Evolutionary conservation across 2,888 invertebrate genomes (phyloP), one percentile per base, ranked within the genome.

Genomic region (Brenthis ino): DNA sequence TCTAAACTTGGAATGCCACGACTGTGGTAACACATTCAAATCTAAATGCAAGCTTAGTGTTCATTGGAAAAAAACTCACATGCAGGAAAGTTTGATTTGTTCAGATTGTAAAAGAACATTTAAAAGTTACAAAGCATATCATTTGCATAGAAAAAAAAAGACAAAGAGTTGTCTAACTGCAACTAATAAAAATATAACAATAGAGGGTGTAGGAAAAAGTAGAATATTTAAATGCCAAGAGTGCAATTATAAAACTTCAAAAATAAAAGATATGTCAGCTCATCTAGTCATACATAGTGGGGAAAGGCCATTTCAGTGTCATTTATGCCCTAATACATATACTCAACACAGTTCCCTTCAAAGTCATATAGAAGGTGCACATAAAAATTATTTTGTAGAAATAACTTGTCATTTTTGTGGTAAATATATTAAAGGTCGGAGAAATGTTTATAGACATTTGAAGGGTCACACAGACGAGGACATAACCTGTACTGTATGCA

Each of bases 391-490:
- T 51, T 74, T 73, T 54, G 68, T 78, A 2, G 83, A 86, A 75
- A 77, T 81, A 4, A 87, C 87, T 2, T 91, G 91, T 68, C 83
- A 87, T 6, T 80, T 79, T 24, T 91, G 91, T 57, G 91, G 91
- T 0, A 89, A 88, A 76, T 71, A 76, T 56, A 67, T 90, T 0
- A 80, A 77, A 70, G 88, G 90, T 0, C 82, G 89, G 1, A 74
- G 71, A 11, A 79, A 74, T 68, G 78, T 84, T 0, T 86, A 88
- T 50, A 78, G 80, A 24, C 91, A 91, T 60, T 74, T 90, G 47
- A 78, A 74, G 73, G 68, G 65, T 2, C 91, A 91, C 48, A 76
- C 70, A 0, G 69, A 73, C 0, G 53, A 70, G 1, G 72, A 73
- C n/a, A 67, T 75, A 0, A 78, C 81, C 4, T 88, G 88, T 74